Percentiles rank a stretch among this genome's conserved stretches.
Conservation (phyloP, 1,140 invertebrate species). For the Ganaspis sp. region DNA sequence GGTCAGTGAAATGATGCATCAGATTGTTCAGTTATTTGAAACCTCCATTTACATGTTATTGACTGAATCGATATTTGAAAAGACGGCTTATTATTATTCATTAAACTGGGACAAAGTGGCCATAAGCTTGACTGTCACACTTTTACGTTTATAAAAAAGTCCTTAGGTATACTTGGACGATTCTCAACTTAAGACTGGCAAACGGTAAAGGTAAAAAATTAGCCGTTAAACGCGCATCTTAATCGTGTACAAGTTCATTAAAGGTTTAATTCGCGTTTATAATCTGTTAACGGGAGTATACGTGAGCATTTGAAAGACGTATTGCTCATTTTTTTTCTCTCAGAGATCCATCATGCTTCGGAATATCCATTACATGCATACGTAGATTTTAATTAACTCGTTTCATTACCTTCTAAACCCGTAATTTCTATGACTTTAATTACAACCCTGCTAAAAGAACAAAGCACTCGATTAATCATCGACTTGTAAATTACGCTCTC, state of each 20-base stretch:
- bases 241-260: conserved; percentile 24
- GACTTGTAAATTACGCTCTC: neutral
- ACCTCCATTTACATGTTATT: conserved; percentile 49
- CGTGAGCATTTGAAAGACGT: conserved; percentile 13
- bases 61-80: conserved; percentile 9
- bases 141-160: neutral
- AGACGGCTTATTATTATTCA: conserved; percentile 43
- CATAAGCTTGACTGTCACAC: conserved; percentile 44
- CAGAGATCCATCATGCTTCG: conserved; percentile 4
- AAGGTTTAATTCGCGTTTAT: conserved; percentile 5
- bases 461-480: conserved; percentile 8
- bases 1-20: conserved; percentile 29
- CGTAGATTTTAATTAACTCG: conserved; percentile 18
- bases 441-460: conserved; percentile 2
- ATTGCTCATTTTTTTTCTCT: neutral
- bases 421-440: conserved; percentile 21
- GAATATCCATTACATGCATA: conserved; percentile 13
- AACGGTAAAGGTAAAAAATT: conserved; percentile 6
- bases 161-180: neutral
- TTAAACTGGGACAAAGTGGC: conserved; percentile 57
- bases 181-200: neutral
- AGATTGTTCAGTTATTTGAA: conserved; percentile 55
- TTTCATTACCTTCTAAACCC: conserved; percentile 2
- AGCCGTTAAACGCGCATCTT: conserved; percentile 8
- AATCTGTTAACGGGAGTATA: conserved; percentile 27